Base-by-base conservation (phyloP, 2,888 invertebrate genomes). In the Oxytorus armatus region DNA sequence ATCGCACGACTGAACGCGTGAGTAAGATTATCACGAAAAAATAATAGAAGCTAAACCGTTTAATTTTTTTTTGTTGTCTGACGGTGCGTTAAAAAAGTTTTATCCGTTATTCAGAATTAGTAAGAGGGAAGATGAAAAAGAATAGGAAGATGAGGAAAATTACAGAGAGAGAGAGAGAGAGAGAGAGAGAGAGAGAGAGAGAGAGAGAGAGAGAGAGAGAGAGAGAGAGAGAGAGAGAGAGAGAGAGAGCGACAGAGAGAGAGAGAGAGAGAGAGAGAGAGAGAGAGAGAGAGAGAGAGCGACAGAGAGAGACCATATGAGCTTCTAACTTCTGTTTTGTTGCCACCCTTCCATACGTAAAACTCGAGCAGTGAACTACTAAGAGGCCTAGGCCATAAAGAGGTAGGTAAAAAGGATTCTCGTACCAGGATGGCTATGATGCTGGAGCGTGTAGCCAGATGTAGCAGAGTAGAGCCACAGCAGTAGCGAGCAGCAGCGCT, bases 91-190 rank as follows among this genome's bases (percentile, higher is more conserved):
- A 65, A 85, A 85, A 87, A 86, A 86, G 84, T 87, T 85, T 63
- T 51, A 16, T 79, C 79, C 70, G 84, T 86, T 88, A 86, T 86
- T 87, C 85, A 86, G 87, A 85, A 88, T 88, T 87, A 87, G 49
- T 53, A 74, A 44, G 55, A 66, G 63, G 75, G 59, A 39, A 36
- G 11, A 68, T 4, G 36, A 18, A 44, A n/a, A 47, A 25, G 25
- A 29, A 47, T 11, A 63, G 25, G 63, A 14, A n/a, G 29, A 63
- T 3, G 33, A 39, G 10, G 16, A 25, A 5, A 36, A 49, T n/a
- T 36, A 36, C 29, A 5, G 51, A 14, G 59, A 51, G 23, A 21
- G 33, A 16, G 14, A 47, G 23, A 16, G 25, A 57, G 59, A 39
- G 44, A 57, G 18, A 47, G 36, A 16, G 53, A 11, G 5, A 44